A percentile compares a stretch with the other conserved stretches of the same genome.
Conservation (phyloP, 2,888 invertebrate genomes). For the Chloromyia formosa region DNA sequence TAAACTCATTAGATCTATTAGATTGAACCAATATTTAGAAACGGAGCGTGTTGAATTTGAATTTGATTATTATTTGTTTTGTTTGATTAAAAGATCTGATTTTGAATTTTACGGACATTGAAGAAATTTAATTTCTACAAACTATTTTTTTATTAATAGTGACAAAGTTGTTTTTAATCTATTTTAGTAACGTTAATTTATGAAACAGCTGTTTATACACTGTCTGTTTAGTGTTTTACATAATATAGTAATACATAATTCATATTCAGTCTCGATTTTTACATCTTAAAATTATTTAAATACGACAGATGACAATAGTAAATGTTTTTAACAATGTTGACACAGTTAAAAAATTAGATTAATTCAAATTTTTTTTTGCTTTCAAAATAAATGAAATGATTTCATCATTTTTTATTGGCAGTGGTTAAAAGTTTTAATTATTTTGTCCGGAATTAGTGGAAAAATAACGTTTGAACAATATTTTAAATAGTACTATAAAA, state of each 20-base stretch:
- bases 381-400: not conserved
- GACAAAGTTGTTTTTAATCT: not conserved
- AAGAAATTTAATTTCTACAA: not conserved
- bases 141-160: not conserved
- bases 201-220: constrained; percentile 5
- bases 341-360: not conserved
- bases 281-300: constrained; percentile 10
- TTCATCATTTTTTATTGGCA: not conserved
- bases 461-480: too few relatives aligned
- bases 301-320: not conserved
- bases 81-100: not conserved
- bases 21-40: not conserved
- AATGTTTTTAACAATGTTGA: not conserved
- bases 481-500: too few relatives aligned
- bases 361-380: not conserved
- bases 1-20: not conserved
- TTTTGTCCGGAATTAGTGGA: not conserved
- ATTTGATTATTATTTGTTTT: constrained; percentile 15
- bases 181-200: not conserved
- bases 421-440: constrained; percentile 5
- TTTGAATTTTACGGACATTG: not conserved
- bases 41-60: not conserved
- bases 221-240: constrained; percentile 1
- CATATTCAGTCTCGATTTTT: constrained; percentile 22
- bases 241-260: not conserved